These are phyloP conservation scores for Halcyon chelicuti DNA, from an alignment of 2,797 vertebrate genomes.

Conservation along the genomic window DNA sequence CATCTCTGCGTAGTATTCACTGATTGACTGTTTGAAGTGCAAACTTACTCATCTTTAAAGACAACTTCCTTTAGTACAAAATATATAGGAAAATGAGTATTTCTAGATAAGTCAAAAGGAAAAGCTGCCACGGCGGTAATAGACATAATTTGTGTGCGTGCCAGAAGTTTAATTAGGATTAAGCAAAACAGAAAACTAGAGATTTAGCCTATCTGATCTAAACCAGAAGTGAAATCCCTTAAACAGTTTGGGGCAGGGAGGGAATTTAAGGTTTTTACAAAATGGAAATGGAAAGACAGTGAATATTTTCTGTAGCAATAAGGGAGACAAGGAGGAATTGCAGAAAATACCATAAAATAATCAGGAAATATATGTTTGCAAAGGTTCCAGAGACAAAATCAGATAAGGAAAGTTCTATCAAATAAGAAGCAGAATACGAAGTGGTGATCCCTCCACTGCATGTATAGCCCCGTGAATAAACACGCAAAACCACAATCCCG, in stretches of 20 bases:
- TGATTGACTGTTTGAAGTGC: not conserved
- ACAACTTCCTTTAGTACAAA: not conserved
- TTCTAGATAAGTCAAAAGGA: slow-evolving; percentile 16
- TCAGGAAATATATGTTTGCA: not conserved
- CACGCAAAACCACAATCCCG: not conserved
- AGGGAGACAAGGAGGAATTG: not conserved
- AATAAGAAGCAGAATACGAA: not conserved
- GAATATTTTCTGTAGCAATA: not conserved
- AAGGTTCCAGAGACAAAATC: not conserved
- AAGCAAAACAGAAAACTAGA: not conserved
- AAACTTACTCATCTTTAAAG: slow-evolving; percentile 16
- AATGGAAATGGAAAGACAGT: not conserved
- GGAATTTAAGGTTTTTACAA: not conserved
- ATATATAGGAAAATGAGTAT: not conserved
- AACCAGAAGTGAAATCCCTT: not conserved
- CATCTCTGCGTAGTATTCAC: not conserved
- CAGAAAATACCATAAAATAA: not conserved
- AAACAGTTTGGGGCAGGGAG: fast-evolving
- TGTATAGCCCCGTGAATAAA: not conserved
- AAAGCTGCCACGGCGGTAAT: not conserved
- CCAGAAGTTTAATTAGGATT: slow-evolving; percentile 35
- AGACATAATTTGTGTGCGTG: not conserved
- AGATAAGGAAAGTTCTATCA: not conserved
- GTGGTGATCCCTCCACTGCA: not conserved
- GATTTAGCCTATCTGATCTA: not conserved